These are phyloP conservation scores for Oryzaephilus surinamensis DNA, from an alignment of 1,140 invertebrate species.

Conservation along the genomic window DNA sequence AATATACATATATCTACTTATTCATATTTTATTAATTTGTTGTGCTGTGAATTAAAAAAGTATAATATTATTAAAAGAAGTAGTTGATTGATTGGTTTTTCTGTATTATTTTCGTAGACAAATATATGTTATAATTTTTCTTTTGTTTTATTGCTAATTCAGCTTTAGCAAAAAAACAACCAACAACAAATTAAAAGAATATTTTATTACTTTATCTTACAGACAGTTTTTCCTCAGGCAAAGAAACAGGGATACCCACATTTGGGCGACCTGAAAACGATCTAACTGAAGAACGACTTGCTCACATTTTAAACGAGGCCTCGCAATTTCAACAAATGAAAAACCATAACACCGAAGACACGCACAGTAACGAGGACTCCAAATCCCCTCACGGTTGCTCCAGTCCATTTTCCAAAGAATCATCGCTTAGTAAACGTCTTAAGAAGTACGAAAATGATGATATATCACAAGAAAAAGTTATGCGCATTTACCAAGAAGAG, in stretches of 20 bases:
- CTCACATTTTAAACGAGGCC: constrained; percentile 87
- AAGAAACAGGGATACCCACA: constrained; percentile 58
- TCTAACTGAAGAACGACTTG: constrained; percentile 84
- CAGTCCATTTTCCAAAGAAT: constrained; percentile 62
- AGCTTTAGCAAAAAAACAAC: constrained; percentile 10
- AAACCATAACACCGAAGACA: constrained; percentile 40
- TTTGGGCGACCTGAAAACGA: constrained; percentile 69
- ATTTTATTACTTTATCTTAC: constrained; percentile 21
- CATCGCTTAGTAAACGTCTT: constrained; percentile 59
- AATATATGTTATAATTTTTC: no score
- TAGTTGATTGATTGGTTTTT: no score
- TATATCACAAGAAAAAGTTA: constrained; percentile 93
- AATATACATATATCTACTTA: no score
- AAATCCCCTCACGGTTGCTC: constrained; percentile 69
- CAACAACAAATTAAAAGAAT: constrained; percentile 5
- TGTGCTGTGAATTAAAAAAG: neutral
- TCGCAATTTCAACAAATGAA: constrained; percentile 51
- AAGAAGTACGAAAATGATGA: constrained; percentile 87
- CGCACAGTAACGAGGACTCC: constrained; percentile 64
- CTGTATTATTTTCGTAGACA: no score
- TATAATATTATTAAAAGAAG: no score
- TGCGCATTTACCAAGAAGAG: constrained; percentile 94
- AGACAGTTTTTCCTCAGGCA: constrained; percentile 54
- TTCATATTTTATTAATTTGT: constrained; percentile 8
- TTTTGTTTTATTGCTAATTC: constrained; percentile 9